Evolutionary conservation across 2,888 invertebrate genomes (phyloP).

Genomic region (Acronicta psi): DNA sequence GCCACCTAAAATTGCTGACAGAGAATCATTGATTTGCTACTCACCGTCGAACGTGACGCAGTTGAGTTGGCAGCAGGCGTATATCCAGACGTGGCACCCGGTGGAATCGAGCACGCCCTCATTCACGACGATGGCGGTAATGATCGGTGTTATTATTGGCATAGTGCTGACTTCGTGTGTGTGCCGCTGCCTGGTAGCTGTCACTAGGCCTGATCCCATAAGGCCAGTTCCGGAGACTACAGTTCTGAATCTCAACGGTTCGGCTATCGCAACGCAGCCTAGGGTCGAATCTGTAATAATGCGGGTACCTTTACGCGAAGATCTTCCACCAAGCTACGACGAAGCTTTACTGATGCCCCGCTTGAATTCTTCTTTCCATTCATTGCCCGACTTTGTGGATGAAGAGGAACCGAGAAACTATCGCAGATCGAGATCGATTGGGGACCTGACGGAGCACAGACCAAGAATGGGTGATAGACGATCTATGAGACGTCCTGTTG

Average conservation of each 20-base stretch:
- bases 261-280: conserved; percentile 54
- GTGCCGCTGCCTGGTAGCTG: conserved; percentile 84
- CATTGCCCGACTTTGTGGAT: conserved; percentile 84
- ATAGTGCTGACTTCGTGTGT: conserved; percentile 88
- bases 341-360: conserved; percentile 93
- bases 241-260: conserved; percentile 76
- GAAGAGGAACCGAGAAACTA: conserved; percentile 70
- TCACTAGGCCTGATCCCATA: conserved; percentile 74
- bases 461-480: conserved; percentile 75
- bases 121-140: conserved; percentile 88
- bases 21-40: conserved; percentile 89
- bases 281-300: conserved; percentile 74
- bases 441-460: conserved; percentile 79
- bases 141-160: conserved; percentile 87
- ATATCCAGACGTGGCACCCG: conserved; percentile 90
- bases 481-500: conserved; percentile 79
- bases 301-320: conserved; percentile 77
- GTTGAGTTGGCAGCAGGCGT: conserved; percentile 91
- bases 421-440: conserved; percentile 84
- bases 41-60: conserved; percentile 91
- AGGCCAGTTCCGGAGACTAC: conserved; percentile 78
- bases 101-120: conserved; percentile 72
- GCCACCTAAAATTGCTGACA: conserved; percentile 84
- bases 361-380: conserved; percentile 90
- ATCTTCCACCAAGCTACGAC: conserved; percentile 92